A percentile compares a stretch with the other conserved stretches of the same genome.
Evolutionary conservation across 2,888 invertebrate species (phyloP).

Genomic region (Dyspetes luteomarginatus): DNA sequence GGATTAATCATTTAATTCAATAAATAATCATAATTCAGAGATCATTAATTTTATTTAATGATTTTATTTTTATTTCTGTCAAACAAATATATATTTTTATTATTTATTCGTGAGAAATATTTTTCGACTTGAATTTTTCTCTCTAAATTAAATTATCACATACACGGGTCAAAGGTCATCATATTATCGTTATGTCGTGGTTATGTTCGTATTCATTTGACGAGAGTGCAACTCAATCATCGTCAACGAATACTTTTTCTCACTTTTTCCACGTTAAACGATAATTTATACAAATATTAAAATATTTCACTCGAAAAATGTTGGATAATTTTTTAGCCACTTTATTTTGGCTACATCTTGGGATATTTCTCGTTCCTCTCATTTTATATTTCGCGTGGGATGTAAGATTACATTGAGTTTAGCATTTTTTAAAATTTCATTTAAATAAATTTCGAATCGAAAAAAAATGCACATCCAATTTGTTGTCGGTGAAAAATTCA

Average conservation of each 20-base stretch:
- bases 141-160: constrained; percentile 11
- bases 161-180: constrained; percentile 31
- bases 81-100: not conserved
- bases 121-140: not conserved
- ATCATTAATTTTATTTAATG: too few relatives aligned
- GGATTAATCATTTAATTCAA: too few relatives aligned
- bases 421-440: too few relatives aligned
- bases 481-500: too few relatives aligned
- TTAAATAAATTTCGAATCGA: too few relatives aligned
- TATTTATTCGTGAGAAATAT: too few relatives aligned
- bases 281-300: not conserved
- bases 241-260: constrained; percentile 24
- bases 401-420: constrained; percentile 31
- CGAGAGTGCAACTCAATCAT: constrained; percentile 11
- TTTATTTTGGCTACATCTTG: constrained; percentile 37
- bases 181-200: constrained; percentile 23
- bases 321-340: constrained; percentile 5
- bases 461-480: too few relatives aligned
- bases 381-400: constrained; percentile 17
- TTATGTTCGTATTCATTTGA: constrained; percentile 9
- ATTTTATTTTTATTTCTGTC: not conserved
- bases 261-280: not conserved
- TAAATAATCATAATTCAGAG: too few relatives aligned
- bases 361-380: constrained; percentile 39
- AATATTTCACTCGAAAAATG: constrained; percentile 13